These are phyloP conservation scores for Astur gentilis DNA, from an alignment of 2,113 vertebrate genomes.

Conservation along the genomic window DNA sequence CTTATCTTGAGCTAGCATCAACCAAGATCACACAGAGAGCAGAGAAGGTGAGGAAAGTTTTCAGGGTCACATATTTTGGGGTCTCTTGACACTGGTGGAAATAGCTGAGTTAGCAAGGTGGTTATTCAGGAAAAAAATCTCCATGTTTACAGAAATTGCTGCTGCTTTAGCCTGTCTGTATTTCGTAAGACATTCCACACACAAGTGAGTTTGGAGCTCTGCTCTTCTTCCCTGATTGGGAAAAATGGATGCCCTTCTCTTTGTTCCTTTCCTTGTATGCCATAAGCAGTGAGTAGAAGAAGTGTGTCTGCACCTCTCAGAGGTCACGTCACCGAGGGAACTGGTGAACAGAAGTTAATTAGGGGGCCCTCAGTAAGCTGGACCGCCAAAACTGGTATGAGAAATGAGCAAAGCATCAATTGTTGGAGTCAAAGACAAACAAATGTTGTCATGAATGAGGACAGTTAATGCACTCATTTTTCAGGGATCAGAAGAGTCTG, in stretches of 20 bases:
- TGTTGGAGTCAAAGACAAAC: not conserved
- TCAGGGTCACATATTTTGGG: not conserved
- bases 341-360: not conserved
- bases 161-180: not conserved
- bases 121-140: not conserved
- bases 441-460: not conserved
- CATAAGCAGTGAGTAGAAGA: not conserved
- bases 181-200: not conserved
- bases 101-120: not conserved
- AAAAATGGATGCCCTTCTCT: not conserved
- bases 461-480: not conserved
- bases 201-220: not conserved
- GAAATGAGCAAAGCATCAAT: not conserved
- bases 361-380: not conserved
- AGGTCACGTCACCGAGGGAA: not conserved
- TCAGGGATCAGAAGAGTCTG: not conserved
- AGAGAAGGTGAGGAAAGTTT: not conserved
- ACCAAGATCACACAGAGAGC: not conserved
- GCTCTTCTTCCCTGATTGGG: not conserved
- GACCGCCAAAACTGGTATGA: not conserved
- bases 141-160: not conserved
- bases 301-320: not conserved
- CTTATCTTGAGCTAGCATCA: not conserved
- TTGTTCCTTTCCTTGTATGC: not conserved
- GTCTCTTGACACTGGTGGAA: not conserved